Conservation (phyloP, 2,113 vertebrate genomes). For the Passer domesticus region DNA sequence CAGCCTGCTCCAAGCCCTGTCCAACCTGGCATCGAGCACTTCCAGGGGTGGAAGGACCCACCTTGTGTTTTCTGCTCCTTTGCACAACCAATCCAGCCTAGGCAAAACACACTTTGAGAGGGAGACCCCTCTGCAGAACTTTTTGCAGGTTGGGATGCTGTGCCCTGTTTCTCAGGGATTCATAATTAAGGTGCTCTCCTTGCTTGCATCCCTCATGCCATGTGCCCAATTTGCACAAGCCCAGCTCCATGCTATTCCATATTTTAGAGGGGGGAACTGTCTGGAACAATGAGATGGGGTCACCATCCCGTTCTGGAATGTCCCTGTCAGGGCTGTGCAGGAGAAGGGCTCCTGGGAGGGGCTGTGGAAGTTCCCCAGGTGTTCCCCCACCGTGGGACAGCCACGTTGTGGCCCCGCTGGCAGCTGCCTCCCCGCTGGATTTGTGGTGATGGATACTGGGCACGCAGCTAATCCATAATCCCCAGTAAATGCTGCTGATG, state of each 20-base stretch:
- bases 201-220: not conserved
- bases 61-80: not conserved
- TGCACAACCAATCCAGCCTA: not conserved
- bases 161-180: not conserved
- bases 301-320: rapidly evolving
- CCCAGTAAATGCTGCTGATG: slow-evolving; percentile 58
- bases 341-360: rapidly evolving
- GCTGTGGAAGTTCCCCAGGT: not conserved
- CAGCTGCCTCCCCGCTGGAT: not conserved
- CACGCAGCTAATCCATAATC: slow-evolving; percentile 63
- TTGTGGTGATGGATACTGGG: slow-evolving; percentile 25
- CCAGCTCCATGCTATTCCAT: rapidly evolving
- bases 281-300: rapidly evolving
- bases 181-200: not conserved
- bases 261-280: rapidly evolving
- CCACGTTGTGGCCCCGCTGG: rapidly evolving
- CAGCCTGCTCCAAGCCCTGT: not conserved
- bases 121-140: not conserved
- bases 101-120: not conserved
- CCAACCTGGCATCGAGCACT: rapidly evolving
- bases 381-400: rapidly evolving
- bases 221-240: rapidly evolving
- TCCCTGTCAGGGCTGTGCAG: not conserved
- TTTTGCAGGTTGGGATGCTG: not conserved
- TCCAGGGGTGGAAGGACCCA: not conserved